Percentiles rank a stretch among this genome's conserved stretches.
Evolutionary conservation across 1,140 invertebrate species (phyloP).

Genomic region (Nixonia krombeini): DNA sequence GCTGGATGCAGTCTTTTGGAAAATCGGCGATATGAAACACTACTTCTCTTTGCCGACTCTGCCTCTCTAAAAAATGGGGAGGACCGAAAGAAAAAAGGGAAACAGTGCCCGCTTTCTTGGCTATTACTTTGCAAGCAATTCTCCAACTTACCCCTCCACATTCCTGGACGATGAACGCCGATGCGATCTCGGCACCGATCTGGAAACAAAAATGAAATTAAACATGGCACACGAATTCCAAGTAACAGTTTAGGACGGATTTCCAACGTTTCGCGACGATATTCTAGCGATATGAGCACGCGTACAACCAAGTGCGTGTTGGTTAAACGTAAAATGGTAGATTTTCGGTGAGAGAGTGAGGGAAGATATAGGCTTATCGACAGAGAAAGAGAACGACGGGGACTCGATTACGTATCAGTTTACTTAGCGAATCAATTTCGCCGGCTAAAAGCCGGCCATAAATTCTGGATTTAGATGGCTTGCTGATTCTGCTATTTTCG

Average conservation of each 20-base stretch:
- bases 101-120: conserved; percentile 19
- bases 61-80: conserved; percentile 40
- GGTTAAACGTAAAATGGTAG: too few relatives aligned
- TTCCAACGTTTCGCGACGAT: too few relatives aligned
- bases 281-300: too few relatives aligned
- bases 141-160: conserved; percentile 26
- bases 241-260: not conserved
- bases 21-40: conserved; percentile 70
- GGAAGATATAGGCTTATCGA: too few relatives aligned
- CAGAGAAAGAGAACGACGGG: conserved; percentile 9
- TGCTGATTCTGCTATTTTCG: conserved; percentile 37
- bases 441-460: conserved; percentile 49
- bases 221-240: not conserved
- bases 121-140: conserved; percentile 24
- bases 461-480: conserved; percentile 46
- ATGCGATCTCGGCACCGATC: conserved; percentile 9
- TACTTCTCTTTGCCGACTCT: conserved; percentile 43
- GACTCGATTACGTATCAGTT: conserved; percentile 52
- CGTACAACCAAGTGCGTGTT: too few relatives aligned
- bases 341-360: too few relatives aligned
- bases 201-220: conserved; percentile 17
- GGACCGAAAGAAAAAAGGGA: conserved; percentile 20
- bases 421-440: conserved; percentile 53
- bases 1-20: conserved; percentile 62
- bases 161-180: conserved; percentile 20